A percentile compares a stretch with the other conserved stretches of the same genome.
Conservation (phyloP, 1,140 invertebrate genomes). For the Drosophila suzukii region DNA sequence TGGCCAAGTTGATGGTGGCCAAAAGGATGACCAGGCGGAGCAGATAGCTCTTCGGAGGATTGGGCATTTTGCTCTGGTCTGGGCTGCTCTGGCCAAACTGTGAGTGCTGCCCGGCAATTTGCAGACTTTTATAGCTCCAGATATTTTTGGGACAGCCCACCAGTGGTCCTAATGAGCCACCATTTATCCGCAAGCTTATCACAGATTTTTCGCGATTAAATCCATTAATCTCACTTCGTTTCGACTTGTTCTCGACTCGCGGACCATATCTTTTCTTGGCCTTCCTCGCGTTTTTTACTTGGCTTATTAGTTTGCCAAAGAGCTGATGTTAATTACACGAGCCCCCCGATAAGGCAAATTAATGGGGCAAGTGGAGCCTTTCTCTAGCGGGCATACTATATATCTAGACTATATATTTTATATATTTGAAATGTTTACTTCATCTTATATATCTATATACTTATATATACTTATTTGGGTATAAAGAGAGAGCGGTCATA, state of each 20-base stretch:
- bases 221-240: slow-evolving; percentile 56
- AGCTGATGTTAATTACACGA: slow-evolving; percentile 47
- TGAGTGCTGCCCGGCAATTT: neutral
- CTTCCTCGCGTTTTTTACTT: slow-evolving; percentile 3
- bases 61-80: slow-evolving; percentile 16
- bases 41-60: no score
- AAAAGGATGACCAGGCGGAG: slow-evolving; percentile 3
- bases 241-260: slow-evolving; percentile 38
- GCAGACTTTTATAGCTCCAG: slow-evolving; percentile 46
- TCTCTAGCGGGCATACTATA: neutral
- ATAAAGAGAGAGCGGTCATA: no score
- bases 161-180: slow-evolving; percentile 45
- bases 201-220: slow-evolving; percentile 59
- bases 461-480: no score
- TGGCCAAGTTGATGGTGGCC: slow-evolving; percentile 1
- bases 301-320: slow-evolving; percentile 18
- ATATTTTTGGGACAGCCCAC: neutral
- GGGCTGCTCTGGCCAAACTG: slow-evolving; percentile 2
- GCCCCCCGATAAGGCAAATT: slow-evolving; percentile 35
- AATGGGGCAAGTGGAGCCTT: slow-evolving; percentile 12
- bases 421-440: no score
- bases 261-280: neutral
- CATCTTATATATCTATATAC: no score
- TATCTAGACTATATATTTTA: no score
- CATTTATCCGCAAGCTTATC: slow-evolving; percentile 59